Conservation (phyloP, 2,888 invertebrate species). For the Pecten maximus region DNA sequence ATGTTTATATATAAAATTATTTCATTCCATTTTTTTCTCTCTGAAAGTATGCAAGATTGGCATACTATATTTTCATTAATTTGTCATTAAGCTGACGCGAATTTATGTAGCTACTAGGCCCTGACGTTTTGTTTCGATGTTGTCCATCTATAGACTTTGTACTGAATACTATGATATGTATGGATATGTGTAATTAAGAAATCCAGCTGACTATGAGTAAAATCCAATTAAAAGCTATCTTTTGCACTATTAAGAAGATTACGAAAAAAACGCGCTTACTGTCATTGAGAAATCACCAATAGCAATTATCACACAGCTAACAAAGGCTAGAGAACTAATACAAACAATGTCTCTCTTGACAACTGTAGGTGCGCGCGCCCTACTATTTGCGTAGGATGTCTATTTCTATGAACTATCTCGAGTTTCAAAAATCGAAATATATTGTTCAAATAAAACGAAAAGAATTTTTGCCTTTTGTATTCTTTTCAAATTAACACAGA, state of each 20-base stretch:
- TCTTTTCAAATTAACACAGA: background rate
- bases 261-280: background rate
- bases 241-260: background rate
- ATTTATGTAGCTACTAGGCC: too few relatives aligned
- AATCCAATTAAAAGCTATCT: background rate
- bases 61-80: too few relatives aligned
- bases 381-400: slow-evolving; percentile 24
- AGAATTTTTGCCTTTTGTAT: background rate
- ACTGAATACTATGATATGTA: background rate
- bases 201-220: background rate
- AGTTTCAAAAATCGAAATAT: slow-evolving; percentile 11
- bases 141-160: too few relatives aligned
- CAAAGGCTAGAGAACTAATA: background rate
- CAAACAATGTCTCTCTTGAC: background rate
- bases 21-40: too few relatives aligned
- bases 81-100: too few relatives aligned
- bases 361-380: background rate
- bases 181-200: background rate
- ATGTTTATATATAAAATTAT: too few relatives aligned
- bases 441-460: slow-evolving; percentile 26
- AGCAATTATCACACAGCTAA: background rate
- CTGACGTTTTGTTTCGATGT: too few relatives aligned
- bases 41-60: too few relatives aligned
- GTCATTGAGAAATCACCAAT: background rate
- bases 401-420: slow-evolving; percentile 29